Evolutionary conservation across 2,888 invertebrate genomes (phyloP).

Genomic region (Cancer borealis): DNA sequence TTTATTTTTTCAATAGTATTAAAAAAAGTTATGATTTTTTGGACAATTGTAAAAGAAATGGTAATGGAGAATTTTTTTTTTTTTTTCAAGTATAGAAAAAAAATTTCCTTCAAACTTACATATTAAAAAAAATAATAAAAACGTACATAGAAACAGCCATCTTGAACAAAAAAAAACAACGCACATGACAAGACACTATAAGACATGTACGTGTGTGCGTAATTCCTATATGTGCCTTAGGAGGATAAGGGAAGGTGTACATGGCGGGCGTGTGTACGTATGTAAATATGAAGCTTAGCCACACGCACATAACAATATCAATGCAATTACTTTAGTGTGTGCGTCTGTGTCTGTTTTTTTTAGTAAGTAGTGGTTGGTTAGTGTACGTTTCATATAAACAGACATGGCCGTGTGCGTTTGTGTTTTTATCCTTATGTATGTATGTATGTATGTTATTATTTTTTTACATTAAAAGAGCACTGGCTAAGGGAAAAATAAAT

Average conservation of each 20-base stretch:
- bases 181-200: not conserved
- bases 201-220: not conserved
- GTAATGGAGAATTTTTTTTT: too few relatives aligned
- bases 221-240: not conserved
- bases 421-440: not conserved
- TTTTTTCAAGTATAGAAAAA: too few relatives aligned
- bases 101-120: too few relatives aligned
- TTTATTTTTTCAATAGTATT: too few relatives aligned
- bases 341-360: not conserved
- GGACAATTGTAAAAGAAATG: too few relatives aligned
- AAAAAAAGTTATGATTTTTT: too few relatives aligned
- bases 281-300: not conserved
- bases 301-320: slow-evolving; percentile 25
- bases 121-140: too few relatives aligned
- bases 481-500: too few relatives aligned
- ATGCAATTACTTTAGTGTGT: slow-evolving; percentile 50
- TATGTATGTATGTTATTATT: not conserved
- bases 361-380: not conserved
- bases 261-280: not conserved
- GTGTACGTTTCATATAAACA: not conserved
- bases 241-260: not conserved
- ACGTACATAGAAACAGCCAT: too few relatives aligned
- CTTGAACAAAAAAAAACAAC: not conserved
- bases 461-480: too few relatives aligned
- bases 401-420: not conserved